Evolutionary conservation across 2,113 vertebrate species (phyloP), one percentile per base, ranked within the genome.

Genomic region (Lota lota): DNA sequence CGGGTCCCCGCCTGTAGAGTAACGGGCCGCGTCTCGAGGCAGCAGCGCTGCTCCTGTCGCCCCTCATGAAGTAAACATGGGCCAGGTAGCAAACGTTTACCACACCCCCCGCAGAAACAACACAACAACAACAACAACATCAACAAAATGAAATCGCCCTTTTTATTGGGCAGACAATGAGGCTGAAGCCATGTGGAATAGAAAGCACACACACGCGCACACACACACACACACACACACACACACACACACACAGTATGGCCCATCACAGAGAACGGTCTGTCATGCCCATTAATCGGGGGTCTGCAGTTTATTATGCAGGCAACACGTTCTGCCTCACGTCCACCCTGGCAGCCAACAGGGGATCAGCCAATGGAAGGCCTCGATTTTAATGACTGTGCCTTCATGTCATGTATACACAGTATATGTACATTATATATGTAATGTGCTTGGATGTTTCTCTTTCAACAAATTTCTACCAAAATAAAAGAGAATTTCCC

Each of bases 51-150:
- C 17, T n/a, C 24, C 58, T 40, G 60, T 36, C 22, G 17, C 22
- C 22, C 20, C 61, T 63, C 40, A 72, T 66, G 66, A 77, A 87
- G 78, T 73, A 74, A 81, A 78, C 76, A 85, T 67, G 40, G 15
- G n/a, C 22, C 63, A 56, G 14, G 1, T 62, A 51, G 81, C 56
- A 74, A 85, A 85, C 83, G 81, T 84, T 87, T 81, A 84, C 84
- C 80, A 76, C 73, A 63, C 54, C 54, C 65, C 63, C 22, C 51
- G 24, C 24, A 24, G 2, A 24, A 24, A 24, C 24, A 24, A 24
- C 24, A 24, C 24, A 24, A 24, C 24, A 24, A 24, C 24, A 24
- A n/a, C n/a, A n/a, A n/a, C n/a, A n/a, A n/a, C n/a, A n/a, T n/a
- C 24, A 1, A 54, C 24, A 24, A 24, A 24, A 24, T 4, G 3